Evolutionary conservation across 2,888 invertebrate genomes (phyloP).

Genomic region (Venustoraphidia nigricollis): DNA sequence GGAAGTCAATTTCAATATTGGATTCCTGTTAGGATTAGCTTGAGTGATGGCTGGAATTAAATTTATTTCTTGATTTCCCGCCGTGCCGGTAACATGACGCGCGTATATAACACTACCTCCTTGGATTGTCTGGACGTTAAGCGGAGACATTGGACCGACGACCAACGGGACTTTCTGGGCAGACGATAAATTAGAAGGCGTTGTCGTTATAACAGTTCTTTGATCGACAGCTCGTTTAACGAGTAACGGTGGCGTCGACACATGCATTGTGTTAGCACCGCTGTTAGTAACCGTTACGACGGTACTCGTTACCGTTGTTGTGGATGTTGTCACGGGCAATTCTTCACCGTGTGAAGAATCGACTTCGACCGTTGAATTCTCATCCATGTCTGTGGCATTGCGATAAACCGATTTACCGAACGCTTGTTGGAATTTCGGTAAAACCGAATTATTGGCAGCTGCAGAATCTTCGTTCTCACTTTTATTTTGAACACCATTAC

Average conservation of each 20-base stretch:
- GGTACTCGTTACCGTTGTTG: conserved; percentile 1
- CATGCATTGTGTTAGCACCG: too few species aligned
- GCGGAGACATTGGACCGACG: conserved; percentile 25
- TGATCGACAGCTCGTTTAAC: conserved; percentile 5
- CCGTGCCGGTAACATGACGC: conserved; percentile 44
- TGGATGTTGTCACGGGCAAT: conserved; percentile 3
- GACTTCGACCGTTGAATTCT: not conserved
- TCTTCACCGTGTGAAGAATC: conserved; percentile 12
- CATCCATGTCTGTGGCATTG: conserved; percentile 13
- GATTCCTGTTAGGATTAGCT: conserved; percentile 11
- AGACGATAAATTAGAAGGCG: conserved; percentile 6
- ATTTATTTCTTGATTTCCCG: conserved; percentile 38
- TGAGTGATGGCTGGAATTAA: conserved; percentile 27
- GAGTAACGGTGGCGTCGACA: too few species aligned
- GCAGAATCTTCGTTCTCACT: conserved; percentile 22
- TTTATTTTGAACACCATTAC: conserved; percentile 18
- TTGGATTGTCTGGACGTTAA: conserved; percentile 45
- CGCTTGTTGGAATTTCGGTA: conserved; percentile 67
- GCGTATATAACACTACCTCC: conserved; percentile 52
- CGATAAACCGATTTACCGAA: conserved; percentile 57
- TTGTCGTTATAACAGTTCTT: conserved; percentile 6
- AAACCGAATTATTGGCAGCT: conserved; percentile 28
- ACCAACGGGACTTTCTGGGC: conserved; percentile 12
- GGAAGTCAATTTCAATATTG: conserved; percentile 7
- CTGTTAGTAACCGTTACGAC: too few species aligned